Percentiles rank a stretch among this genome's conserved stretches.
Evolutionary conservation across 2,797 vertebrate genomes (phyloP).

Genomic region (Parotocinclus haroldoi): DNA sequence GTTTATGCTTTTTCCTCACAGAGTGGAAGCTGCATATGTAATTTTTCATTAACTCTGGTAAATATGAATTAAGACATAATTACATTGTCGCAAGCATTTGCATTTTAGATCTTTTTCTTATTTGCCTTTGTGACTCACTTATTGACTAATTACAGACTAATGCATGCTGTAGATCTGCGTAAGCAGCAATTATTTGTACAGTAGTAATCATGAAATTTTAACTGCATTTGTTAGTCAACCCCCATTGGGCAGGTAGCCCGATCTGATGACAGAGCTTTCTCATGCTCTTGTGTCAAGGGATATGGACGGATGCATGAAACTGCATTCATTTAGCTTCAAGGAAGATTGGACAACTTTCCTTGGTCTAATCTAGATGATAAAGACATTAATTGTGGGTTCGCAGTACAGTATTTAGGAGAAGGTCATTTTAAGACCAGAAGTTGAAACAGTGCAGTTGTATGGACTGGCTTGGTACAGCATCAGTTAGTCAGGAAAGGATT

Average conservation of each 20-base stretch:
- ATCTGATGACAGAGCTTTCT: slow-evolving; percentile 31
- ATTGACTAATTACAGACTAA: slow-evolving; percentile 46
- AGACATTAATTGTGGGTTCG: no score
- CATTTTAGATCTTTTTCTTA: slow-evolving; percentile 45
- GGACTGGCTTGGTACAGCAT: no score
- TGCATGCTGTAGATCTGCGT: slow-evolving; percentile 45
- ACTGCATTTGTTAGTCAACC: slow-evolving; percentile 40
- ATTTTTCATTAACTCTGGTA: slow-evolving; percentile 49
- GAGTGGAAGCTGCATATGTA: slow-evolving; percentile 47
- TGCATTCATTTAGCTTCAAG: slow-evolving; percentile 9
- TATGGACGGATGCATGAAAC: slow-evolving; percentile 14
- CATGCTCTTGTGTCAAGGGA: slow-evolving; percentile 18
- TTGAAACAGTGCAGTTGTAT: no score
- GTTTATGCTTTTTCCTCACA: slow-evolving; percentile 34
- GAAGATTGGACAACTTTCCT: slow-evolving; percentile 1
- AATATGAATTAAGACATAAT: slow-evolving; percentile 57
- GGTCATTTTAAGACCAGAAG: no score
- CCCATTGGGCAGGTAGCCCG: slow-evolving; percentile 27
- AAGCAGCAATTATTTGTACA: slow-evolving; percentile 55
- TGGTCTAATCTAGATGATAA: not conserved
- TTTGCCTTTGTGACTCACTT: slow-evolving; percentile 44
- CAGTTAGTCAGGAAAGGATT: no score
- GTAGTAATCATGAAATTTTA: slow-evolving; percentile 55
- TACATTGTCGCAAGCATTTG: slow-evolving; percentile 45
- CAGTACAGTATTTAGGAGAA: no score